Conservation (phyloP, 2,797 vertebrate genomes). For the Pelodytes ibericus region DNA sequence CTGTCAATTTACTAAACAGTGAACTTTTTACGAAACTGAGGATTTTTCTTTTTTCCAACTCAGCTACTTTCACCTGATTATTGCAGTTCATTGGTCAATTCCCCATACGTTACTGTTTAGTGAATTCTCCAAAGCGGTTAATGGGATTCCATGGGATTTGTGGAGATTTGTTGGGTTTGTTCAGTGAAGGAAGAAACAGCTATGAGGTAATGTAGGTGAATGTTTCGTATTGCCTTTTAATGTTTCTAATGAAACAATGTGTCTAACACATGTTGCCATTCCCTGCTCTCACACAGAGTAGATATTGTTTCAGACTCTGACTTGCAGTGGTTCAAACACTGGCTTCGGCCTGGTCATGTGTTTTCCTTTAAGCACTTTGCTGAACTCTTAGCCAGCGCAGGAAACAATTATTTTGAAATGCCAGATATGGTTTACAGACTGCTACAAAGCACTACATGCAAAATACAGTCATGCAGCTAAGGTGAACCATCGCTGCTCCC, state of each 20-base stretch:
- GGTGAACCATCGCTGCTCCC: not conserved
- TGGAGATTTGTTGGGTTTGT: too few relatives aligned
- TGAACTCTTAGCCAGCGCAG: slow-evolving; percentile 42
- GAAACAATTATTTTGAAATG: slow-evolving; percentile 48
- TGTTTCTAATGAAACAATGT: slow-evolving; percentile 39
- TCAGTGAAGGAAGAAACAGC: not conserved
- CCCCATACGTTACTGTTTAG: too few relatives aligned
- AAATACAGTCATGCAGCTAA: not conserved
- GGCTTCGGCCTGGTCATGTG: slow-evolving; percentile 31
- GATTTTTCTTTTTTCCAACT: too few relatives aligned
- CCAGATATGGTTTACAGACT: slow-evolving; percentile 31
- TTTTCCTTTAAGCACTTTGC: slow-evolving; percentile 48
- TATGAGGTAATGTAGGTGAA: slow-evolving; percentile 24
- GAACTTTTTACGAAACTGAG: too few relatives aligned
- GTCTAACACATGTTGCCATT: slow-evolving; percentile 46
- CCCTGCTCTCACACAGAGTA: slow-evolving; percentile 14
- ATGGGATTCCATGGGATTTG: too few relatives aligned
- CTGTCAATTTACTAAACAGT: too few relatives aligned
- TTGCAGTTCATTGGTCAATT: too few relatives aligned
- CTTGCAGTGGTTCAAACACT: slow-evolving; percentile 25
- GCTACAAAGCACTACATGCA: slow-evolving; percentile 3
- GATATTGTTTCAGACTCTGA: slow-evolving; percentile 37
- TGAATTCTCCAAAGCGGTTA: too few relatives aligned
- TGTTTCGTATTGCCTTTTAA: slow-evolving; percentile 13
- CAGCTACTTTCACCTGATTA: too few relatives aligned